Evolutionary conservation across 2,113 vertebrate species (phyloP), one percentile per base, ranked within the genome.

Genomic region (Camelus bactrianus): DNA sequence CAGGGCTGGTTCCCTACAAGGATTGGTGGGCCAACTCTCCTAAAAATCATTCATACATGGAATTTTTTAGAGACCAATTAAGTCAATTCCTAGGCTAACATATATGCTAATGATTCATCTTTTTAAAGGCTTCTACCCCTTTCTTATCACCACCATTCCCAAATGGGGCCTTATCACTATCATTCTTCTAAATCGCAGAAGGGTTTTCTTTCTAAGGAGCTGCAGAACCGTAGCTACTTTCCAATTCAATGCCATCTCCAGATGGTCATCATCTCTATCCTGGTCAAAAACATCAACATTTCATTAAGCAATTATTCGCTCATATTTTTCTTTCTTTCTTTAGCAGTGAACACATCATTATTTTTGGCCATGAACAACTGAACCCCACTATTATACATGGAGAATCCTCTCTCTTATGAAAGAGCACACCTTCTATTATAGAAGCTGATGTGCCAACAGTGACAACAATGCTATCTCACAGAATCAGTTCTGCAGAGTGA

Each of bases 241-340:
- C 28, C 90, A 92, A 38, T 46, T 67, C 76, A 93, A 54, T 35
- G 24, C 24, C 42, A 77, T 54, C 64, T 80, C 69, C 38, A 73
- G 19, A 73, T 52, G 24, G 50, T 83, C 79, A 69, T 54, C 72
- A 65, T 35, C 10, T 38, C 24, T 32, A 73, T 48, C 24, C 20
- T 70, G 46, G 11, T 65, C 9, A 91, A 93, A 92, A 79, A 64
- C 7, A 19, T 76, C 81, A 94, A 80, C n/a, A 94, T 58, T 72
- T 89, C 67, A 67, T 73, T 76, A 90, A 82, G 52, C 19, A 87
- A 82, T 60, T 32, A 52, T 46, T 38, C 80, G 17, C 38, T 85
- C 69, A 94, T 10, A 67, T 69, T 94, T 60, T 93, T 77, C 48
- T 42, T 48, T 93, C 54, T 92, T 96, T 92, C 8, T 64, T 92